Evolutionary conservation across 2,113 vertebrate genomes (phyloP).

Genomic region (Crotalus horridus): DNA sequence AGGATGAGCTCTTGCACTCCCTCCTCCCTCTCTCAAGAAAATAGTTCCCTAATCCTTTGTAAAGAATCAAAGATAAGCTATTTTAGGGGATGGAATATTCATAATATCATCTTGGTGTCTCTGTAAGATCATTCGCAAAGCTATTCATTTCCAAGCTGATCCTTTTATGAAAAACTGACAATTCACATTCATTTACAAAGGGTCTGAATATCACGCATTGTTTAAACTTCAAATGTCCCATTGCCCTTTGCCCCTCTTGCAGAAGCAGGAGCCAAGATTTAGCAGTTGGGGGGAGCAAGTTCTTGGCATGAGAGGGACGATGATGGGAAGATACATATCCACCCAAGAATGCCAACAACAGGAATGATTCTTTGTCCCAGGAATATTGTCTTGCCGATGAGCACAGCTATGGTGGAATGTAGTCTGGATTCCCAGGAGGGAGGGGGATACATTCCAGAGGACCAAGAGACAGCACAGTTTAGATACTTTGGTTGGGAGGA

Average conservation of each 20-base stretch:
- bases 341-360: not conserved
- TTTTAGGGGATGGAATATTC: accelerated
- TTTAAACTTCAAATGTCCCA: not conserved
- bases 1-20: conserved; percentile 16
- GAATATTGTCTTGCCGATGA: no score
- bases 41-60: not conserved
- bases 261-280: not conserved
- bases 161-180: not conserved
- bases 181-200: not conserved
- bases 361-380: no score
- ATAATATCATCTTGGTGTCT: not conserved
- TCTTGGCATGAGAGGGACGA: not conserved
- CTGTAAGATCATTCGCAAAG: not conserved
- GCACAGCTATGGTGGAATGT: no score
- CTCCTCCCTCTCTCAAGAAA: not conserved
- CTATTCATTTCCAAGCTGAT: not conserved
- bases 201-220: not conserved
- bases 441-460: no score
- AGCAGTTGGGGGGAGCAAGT: no score
- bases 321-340: not conserved
- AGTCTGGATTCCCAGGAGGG: no score
- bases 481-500: not conserved
- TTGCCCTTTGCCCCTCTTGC: not conserved
- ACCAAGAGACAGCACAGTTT: no score
- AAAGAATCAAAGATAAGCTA: not conserved